phyloP scores from a whole-genome alignment of 2,888 invertebrate species.

The Troides helena region DNA sequence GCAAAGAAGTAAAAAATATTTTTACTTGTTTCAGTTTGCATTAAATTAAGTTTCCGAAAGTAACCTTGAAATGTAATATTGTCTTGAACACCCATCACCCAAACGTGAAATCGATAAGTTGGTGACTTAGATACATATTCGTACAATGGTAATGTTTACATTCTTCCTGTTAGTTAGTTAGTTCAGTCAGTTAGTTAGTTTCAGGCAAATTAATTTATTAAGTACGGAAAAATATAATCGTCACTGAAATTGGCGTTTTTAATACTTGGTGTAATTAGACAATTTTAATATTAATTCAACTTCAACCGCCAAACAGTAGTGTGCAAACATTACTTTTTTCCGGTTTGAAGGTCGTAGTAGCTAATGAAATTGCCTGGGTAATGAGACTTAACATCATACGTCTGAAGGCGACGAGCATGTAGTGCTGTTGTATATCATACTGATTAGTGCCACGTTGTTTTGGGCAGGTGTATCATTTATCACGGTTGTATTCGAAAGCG shows the following conservation, averaged over 20 bases:
- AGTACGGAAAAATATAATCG: neutral
- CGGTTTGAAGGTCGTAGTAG: no score
- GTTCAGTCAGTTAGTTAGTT: neutral
- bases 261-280: no score
- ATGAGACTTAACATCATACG: no score
- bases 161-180: neutral
- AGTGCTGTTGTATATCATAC: no score
- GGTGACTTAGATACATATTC: neutral
- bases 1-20: slow-evolving; percentile 18
- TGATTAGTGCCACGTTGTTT: no score
- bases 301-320: no score
- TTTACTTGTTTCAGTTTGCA: slow-evolving; percentile 7
- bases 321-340: no score
- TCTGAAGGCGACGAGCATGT: no score
- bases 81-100: slow-evolving; percentile 4
- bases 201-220: neutral
- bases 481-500: no score
- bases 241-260: neutral
- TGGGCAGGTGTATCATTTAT: no score
- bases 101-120: neutral
- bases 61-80: slow-evolving; percentile 23
- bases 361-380: no score
- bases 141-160: neutral
- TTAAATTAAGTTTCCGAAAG: slow-evolving; percentile 16
- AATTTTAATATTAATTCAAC: no score